Conservation (phyloP, 92 coral and sea anemone genomes). For the Phenganax subtilis region DNA sequence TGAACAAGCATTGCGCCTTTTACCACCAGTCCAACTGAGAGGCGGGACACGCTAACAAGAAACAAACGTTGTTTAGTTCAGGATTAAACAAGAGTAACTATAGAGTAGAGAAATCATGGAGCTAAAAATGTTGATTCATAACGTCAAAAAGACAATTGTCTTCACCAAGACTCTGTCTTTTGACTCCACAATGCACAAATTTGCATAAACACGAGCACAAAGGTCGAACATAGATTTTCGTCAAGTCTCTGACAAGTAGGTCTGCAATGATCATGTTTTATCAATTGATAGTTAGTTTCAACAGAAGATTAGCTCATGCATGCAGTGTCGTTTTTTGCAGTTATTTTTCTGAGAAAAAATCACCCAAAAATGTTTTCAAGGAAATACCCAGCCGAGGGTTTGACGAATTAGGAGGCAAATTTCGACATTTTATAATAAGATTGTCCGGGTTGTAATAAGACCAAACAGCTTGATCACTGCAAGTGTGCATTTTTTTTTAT, state of each 20-base stretch:
- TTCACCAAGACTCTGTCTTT: too few species aligned
- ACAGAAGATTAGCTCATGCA: not conserved
- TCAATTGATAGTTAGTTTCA: not conserved
- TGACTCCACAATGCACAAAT: too few species aligned
- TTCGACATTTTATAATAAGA: constrained; percentile 20
- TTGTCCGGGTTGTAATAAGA: not conserved
- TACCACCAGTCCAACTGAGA: not conserved
- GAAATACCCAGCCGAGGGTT: not conserved
- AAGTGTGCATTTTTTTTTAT: not conserved
- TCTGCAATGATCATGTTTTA: not conserved
- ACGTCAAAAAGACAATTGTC: too few species aligned
- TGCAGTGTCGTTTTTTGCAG: not conserved
- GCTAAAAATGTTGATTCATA: not conserved
- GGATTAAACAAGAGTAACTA: not conserved
- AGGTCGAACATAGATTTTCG: too few species aligned
- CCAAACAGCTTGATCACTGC: constrained; percentile 15
- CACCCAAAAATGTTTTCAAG: not conserved
- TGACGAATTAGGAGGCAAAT: not conserved
- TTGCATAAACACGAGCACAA: too few species aligned
- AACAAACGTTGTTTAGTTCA: constrained; percentile 21
- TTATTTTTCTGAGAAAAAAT: not conserved
- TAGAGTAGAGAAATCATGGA: not conserved
- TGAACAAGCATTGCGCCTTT: constrained; percentile 15
- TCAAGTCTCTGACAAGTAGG: not conserved
- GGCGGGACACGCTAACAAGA: constrained; percentile 10